Evolutionary conservation across 2,797 vertebrate genomes (phyloP), one percentile per base, ranked within the genome.

Genomic region (Sebastes matsubarae): DNA sequence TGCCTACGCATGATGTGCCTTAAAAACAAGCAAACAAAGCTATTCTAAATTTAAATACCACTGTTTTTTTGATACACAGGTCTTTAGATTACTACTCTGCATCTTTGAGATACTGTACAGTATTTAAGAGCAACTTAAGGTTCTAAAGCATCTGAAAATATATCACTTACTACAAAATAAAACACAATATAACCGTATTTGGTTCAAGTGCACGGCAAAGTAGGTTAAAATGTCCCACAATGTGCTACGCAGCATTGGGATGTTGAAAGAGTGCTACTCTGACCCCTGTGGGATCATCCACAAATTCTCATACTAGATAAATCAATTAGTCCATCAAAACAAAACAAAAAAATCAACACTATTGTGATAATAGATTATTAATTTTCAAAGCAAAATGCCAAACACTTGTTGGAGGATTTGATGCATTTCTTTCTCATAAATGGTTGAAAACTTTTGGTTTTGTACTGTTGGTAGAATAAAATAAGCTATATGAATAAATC

Each of bases 1-100:
- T 75, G 29, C 8, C 70, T 75, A 42, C 71, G 46, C 12, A 60
- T 79, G 27, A 83, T 82, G 75, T 81, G 68, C 73, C 36, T 82
- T 64, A 66, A 73, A 65, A 79, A 84, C 58, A 77, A 71, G 77
- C 65, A 70, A 75, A 76, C 24, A 38, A 29, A 75, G 27, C 32
- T 71, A 61, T 25, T 76, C 50, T 61, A 73, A 50, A 61, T 25
- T 14, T 24, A 75, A 75, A 52, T 72, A 61, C 8, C 16, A 22
- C 27, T 36, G 24, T 58, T 75, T 83, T 79, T 46, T 10, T 84
- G 71, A 79, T 64, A 59, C 57, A 64, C 64, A 82, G 75, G 74
- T 83, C 59, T 74, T 27, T 12, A 30, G 10, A 78, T 29, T 38
- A 38, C 9, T 52, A 14, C 24, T 64, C 25, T 52, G 32, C 54